Base-by-base conservation (phyloP, 2,888 invertebrate genomes). In the Nephrotoma guestfalica region DNA sequence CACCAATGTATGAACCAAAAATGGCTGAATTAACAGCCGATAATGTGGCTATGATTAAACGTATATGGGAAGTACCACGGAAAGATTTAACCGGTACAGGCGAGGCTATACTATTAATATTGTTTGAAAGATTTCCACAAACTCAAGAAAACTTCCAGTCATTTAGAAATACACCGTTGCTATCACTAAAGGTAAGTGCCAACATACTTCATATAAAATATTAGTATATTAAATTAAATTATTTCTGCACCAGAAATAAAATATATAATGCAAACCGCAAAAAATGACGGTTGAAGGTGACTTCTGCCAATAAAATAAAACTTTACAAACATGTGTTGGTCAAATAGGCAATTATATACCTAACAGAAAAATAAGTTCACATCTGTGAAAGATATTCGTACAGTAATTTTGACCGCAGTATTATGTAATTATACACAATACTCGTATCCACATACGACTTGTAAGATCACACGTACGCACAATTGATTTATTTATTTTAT, bases 51-150 rank as follows among this genome's bases (percentile, higher is more conserved):
- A 88, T 91, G 87, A 90, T 91, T 86, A 90, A 90, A 87, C 90
- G 89, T 88, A 91, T 91, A 88, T 91, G 91, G 91, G 90, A 90
- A 87, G 90, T 90, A 47, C 90, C 91, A 87, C 89, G 89, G 88
- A 89, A 89, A 87, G 89, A 90, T 87, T 90, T 91, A 47, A 89
- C 90, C 45, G 91, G 90, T 30, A 90, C 91, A 6, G 91, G 91
- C 41, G 89, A 90, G 87, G 90, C 90, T 15, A 91, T 91, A 88
- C 88, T 91, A 40, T 86, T 89, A 41, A 88, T 88, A 87, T 91
- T 90, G 87, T 91, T 91, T 86, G 90, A 89, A 88, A 90, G 89
- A 88, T 90, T 89, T 91, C 91, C 91, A 89, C 90, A 90, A 89
- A 90, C 91, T 87, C 89, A 91, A 88, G 88, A 91, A 86, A 90